These are phyloP conservation scores for Musca vetustissima DNA, from an alignment of 1,140 invertebrate species.

Conservation along the genomic window DNA sequence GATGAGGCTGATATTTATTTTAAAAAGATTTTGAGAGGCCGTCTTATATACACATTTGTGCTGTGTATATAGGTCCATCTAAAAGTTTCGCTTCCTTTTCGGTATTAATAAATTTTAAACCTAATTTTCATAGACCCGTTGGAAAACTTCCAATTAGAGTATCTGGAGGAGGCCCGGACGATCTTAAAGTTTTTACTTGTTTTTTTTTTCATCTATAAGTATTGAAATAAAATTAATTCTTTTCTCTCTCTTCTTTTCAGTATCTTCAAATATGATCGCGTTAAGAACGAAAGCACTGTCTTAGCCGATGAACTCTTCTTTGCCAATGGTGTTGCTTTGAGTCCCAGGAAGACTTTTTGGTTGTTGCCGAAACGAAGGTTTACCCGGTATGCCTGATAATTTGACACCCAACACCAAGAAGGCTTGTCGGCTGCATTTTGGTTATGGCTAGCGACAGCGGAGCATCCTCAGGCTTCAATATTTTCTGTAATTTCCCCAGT, in stretches of 20 bases:
- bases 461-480: slow-evolving; percentile 56
- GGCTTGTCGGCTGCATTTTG: slow-evolving; percentile 70
- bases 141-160: no score
- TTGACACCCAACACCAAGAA: slow-evolving; percentile 64
- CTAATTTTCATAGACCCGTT: no score
- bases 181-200: no score
- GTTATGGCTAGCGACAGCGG: slow-evolving; percentile 58
- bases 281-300: slow-evolving; percentile 62
- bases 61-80: no score
- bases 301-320: slow-evolving; percentile 70
- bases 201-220: no score
- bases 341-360: slow-evolving; percentile 72
- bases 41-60: no score
- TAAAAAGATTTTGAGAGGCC: no score
- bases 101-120: no score
- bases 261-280: slow-evolving; percentile 60
- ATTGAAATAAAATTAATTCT: not conserved
- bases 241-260: slow-evolving; percentile 56
- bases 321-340: slow-evolving; percentile 75
- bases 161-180: no score
- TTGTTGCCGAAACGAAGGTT: slow-evolving; percentile 74
- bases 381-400: slow-evolving; percentile 81
- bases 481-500: slow-evolving; percentile 61
- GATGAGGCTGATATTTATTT: no score
- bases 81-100: no score